Evolutionary conservation across 2,113 vertebrate species (phyloP).

Genomic region (Prinia subflava): DNA sequence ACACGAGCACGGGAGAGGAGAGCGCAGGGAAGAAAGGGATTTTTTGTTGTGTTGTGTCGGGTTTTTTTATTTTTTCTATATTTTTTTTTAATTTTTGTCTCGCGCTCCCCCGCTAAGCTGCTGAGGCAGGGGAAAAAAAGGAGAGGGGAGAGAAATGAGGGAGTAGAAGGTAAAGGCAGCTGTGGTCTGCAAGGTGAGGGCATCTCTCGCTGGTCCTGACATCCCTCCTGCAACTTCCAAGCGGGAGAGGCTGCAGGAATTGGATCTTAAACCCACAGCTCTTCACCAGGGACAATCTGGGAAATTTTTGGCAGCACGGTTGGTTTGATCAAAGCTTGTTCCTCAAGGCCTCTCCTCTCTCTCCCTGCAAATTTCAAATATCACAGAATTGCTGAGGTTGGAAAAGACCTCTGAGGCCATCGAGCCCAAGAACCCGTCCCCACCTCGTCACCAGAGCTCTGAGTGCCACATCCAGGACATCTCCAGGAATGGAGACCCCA

Average conservation of each 20-base stretch:
- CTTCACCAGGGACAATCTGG: not conserved
- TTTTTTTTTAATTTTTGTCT: not conserved
- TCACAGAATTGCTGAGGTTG: not conserved
- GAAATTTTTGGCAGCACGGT: not conserved
- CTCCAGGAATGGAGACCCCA: not conserved
- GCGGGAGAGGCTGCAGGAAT: not conserved
- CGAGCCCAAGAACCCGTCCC: fast-evolving
- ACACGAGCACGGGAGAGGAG: conserved; percentile 57
- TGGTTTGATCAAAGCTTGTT: not conserved
- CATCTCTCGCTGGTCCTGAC: fast-evolving
- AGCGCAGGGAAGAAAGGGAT: conserved; percentile 9
- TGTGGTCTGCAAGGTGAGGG: not conserved
- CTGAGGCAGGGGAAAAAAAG: not conserved
- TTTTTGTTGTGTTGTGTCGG: not conserved
- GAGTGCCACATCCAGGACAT: not conserved
- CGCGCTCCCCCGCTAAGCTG: not conserved
- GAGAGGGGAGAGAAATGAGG: not conserved
- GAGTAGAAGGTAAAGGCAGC: not conserved
- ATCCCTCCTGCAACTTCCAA: fast-evolving
- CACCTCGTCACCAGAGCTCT: not conserved
- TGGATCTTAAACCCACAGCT: fast-evolving
- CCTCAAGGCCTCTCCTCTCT: not conserved
- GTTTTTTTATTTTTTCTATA: not conserved
- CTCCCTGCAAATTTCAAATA: not conserved
- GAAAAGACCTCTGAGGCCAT: not conserved